Base-by-base conservation (phyloP, 2,113 vertebrate species). In the Gobius niger region DNA sequence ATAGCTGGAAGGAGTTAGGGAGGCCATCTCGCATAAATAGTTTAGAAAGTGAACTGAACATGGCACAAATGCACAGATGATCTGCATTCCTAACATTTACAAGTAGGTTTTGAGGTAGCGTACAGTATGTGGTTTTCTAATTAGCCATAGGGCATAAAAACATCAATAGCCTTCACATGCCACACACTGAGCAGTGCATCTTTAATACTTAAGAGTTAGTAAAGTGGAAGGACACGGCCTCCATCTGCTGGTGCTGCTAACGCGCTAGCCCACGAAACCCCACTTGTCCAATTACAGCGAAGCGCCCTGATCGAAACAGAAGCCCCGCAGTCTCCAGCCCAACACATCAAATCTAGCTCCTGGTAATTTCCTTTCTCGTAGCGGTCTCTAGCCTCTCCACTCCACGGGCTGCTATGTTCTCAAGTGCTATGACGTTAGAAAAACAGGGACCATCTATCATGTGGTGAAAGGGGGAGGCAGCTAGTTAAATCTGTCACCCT, bases 281-380 rank as follows among this genome's bases (percentile, higher is more conserved):
- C 76, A 74, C 41, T 67, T 72, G 76, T 70, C 73, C 78, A 82
- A 82, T 82, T 78, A 80, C 56, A 66, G 67, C 46, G 15, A 19
- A 50, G 53, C 74, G 53, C 72, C 13, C 47, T 57, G 52, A 13
- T 40, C 15, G 47, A 73, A 44, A 67, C 62, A 65, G 47, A 46
- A 57, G n/a, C 59, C 64, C 67, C 72, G 40, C 44, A 41, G 47
- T 64, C 53, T 41, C 9, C 69, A 10, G 24, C 54, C 63, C 60
- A n/a, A 64, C 13, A 70, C 73, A 70, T 65, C 52, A 44, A 56
- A 68, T 54, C 51, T 70, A 19, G 71, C 53, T 67, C 67, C 54
- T 9, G 2, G 67, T 59, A 10, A 63, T 54, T 60, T 66, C 42
- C n/a, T 74, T 54, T 63, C 56, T 51, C 12, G 15, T n/a, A 51